These are phyloP conservation scores for Trichomycterus rosablanca DNA, from an alignment of 2,113 vertebrate species.

Conservation along the genomic window DNA sequence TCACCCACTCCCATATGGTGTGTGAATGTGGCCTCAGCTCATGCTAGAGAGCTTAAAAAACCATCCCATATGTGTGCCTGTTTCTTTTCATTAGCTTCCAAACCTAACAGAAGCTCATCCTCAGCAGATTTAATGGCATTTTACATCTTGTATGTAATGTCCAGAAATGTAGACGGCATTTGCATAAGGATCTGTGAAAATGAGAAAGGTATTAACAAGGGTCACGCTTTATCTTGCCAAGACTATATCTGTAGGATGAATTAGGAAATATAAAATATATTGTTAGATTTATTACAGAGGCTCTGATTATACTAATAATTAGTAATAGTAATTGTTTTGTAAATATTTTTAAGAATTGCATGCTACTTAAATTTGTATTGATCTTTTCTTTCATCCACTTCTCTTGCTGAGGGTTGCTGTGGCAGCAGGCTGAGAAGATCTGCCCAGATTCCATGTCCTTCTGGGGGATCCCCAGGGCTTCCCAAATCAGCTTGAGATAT, in stretches of 20 bases:
- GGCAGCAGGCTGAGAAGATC: too few relatives aligned
- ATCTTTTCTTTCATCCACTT: too few relatives aligned
- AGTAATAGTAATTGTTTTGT: too few relatives aligned
- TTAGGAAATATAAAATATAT: too few relatives aligned
- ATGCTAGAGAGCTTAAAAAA: slow-evolving; percentile 50
- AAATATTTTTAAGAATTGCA: too few relatives aligned
- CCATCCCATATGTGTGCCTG: slow-evolving; percentile 68
- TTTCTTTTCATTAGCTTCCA: slow-evolving; percentile 68
- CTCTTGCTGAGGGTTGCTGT: too few relatives aligned
- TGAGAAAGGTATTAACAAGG: background rate
- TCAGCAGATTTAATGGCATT: slow-evolving; percentile 60
- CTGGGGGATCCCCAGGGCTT: too few relatives aligned
- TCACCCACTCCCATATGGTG: slow-evolving; percentile 70
- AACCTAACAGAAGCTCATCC: slow-evolving; percentile 62
- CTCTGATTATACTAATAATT: too few relatives aligned
- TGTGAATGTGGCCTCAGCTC: slow-evolving; percentile 63
- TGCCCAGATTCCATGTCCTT: too few relatives aligned
- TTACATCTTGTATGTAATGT: slow-evolving; percentile 55
- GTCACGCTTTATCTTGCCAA: background rate
- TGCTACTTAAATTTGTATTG: too few relatives aligned
- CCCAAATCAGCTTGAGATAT: too few relatives aligned
- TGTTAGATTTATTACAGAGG: too few relatives aligned
- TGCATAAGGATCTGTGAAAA: slow-evolving; percentile 29
- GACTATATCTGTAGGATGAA: background rate
- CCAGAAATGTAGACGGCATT: slow-evolving; percentile 48